Evolutionary conservation across 2,113 vertebrate species (phyloP).

Genomic region (Maccullochella peelii): DNA sequence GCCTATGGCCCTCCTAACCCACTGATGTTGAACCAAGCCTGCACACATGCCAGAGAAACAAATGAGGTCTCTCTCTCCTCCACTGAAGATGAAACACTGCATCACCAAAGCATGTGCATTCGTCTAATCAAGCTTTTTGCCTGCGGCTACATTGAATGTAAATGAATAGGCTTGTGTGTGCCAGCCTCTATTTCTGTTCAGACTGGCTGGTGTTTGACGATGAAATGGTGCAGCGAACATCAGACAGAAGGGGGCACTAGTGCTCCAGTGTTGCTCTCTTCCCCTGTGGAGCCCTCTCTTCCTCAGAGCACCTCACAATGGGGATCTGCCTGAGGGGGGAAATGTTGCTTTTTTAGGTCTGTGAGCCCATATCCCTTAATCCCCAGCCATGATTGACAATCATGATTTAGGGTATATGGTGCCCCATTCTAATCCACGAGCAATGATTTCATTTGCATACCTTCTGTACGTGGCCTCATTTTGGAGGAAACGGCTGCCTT

Average conservation of each 20-base stretch:
- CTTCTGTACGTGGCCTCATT: conserved; percentile 95
- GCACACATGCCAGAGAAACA: conserved; percentile 72
- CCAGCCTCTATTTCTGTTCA: conserved; percentile 78
- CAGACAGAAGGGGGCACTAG: conserved; percentile 92
- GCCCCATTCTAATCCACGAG: conserved; percentile 98
- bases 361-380: conserved; percentile 99
- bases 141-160: conserved; percentile 74
- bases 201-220: conserved; percentile 66
- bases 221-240: conserved; percentile 60
- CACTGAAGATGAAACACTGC: conserved; percentile 82
- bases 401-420: conserved; percentile 99
- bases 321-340: conserved; percentile 90
- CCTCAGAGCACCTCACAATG: conserved; percentile 86
- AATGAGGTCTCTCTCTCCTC: conserved; percentile 77
- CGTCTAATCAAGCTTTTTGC: conserved; percentile 83
- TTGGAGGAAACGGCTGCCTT: conserved; percentile 86
- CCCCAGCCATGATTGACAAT: conserved; percentile 99
- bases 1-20: conserved; percentile 78
- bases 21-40: conserved; percentile 78
- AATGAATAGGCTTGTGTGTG: conserved; percentile 77
- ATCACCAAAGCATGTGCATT: conserved; percentile 81
- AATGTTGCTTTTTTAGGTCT: conserved; percentile 99
- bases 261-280: conserved; percentile 89
- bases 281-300: conserved; percentile 86
- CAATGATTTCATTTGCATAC: conserved; percentile 99